phyloP scores from a whole-genome alignment of 1,140 invertebrate genomes.

The Akabosia matsudoensis region DNA sequence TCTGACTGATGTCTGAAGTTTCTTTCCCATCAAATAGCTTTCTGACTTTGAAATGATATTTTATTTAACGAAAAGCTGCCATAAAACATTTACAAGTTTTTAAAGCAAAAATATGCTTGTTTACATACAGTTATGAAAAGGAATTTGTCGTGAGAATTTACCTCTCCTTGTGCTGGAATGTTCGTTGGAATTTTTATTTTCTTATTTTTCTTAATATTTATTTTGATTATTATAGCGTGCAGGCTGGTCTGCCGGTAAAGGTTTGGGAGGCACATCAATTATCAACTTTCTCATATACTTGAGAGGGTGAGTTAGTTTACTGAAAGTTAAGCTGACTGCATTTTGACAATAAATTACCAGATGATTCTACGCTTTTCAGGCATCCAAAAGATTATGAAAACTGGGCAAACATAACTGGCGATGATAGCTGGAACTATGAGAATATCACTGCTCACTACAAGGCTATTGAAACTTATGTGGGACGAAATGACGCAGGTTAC shows the following conservation, averaged over 20 bases:
- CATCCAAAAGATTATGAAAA: constrained; percentile 10
- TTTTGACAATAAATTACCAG: too few species aligned
- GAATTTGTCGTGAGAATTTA: too few species aligned
- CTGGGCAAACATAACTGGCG: constrained; percentile 6
- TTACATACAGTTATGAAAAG: too few species aligned
- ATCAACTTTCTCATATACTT: constrained; percentile 11
- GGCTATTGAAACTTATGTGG: background rate
- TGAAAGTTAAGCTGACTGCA: too few species aligned
- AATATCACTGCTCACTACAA: background rate
- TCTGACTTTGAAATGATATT: too few species aligned
- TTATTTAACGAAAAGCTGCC: too few species aligned
- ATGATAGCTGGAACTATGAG: constrained; percentile 1
- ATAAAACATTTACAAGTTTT: too few species aligned
- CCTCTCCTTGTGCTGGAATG: background rate
- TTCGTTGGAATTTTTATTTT: background rate
- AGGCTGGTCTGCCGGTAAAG: constrained; percentile 1
- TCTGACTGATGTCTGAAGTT: too few species aligned
- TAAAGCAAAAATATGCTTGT: too few species aligned
- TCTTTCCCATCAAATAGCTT: too few species aligned
- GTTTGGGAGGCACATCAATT: background rate
- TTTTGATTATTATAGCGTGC: background rate
- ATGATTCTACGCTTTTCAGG: too few species aligned
- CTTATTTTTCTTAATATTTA: background rate
- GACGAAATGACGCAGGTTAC: background rate
- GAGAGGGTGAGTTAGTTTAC: too few species aligned